Evolutionary conservation across 2,888 invertebrate species (phyloP).

Genomic region (Campoplex nolae): DNA sequence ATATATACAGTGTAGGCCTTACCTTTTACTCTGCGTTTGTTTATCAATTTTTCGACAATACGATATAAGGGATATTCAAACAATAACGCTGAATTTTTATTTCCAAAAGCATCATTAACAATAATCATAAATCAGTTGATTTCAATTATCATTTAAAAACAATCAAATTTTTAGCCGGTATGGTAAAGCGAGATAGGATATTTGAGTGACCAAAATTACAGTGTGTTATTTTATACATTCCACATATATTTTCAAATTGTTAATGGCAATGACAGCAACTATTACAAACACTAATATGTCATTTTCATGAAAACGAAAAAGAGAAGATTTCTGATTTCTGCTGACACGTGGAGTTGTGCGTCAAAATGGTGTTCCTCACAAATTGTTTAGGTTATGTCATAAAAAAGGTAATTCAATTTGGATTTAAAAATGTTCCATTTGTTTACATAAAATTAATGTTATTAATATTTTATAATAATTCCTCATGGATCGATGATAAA

Average conservation of each 20-base stretch:
- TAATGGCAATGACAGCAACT: slow-evolving; percentile 24
- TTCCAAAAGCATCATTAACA: background rate
- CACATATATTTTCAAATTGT: background rate
- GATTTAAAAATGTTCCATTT: background rate
- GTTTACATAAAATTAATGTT: background rate
- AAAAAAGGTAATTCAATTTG: slow-evolving; percentile 81
- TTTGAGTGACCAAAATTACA: background rate
- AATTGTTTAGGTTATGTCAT: slow-evolving; percentile 84
- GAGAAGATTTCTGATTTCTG: background rate
- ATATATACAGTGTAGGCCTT: background rate
- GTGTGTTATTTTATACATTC: background rate
- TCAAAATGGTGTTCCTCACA: slow-evolving; percentile 85
- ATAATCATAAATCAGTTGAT: background rate
- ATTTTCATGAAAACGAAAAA: background rate
- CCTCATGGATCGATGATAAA: background rate
- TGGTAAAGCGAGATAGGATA: background rate
- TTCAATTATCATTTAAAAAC: background rate
- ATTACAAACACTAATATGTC: background rate
- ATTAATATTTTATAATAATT: background rate
- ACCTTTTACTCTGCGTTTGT: background rate
- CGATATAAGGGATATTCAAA: background rate
- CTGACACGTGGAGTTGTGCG: background rate
- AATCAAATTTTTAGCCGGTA: background rate
- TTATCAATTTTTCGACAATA: background rate
- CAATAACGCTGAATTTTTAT: background rate